Evolutionary conservation across 1,140 invertebrate species (phyloP).

Genomic region (Drosophila melanica): DNA sequence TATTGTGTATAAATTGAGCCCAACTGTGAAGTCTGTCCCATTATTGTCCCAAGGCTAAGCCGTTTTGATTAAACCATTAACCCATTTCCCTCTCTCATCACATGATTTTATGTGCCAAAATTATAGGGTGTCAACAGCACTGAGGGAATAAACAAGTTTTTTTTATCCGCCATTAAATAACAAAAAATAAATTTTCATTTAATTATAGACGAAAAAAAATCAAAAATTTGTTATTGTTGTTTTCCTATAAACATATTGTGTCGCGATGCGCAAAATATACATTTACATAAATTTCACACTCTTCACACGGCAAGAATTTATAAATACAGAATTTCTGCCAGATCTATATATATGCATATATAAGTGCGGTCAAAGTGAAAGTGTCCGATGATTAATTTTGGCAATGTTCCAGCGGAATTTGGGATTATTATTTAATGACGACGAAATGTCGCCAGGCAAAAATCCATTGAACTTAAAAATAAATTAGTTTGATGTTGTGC

Average conservation of each 20-base stretch:
- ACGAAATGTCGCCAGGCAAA: slow-evolving; percentile 67
- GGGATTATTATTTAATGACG: slow-evolving; percentile 81
- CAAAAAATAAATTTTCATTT: slow-evolving; percentile 57
- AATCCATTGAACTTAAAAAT: slow-evolving; percentile 51
- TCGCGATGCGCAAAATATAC: slow-evolving; percentile 42
- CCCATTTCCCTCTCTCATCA: slow-evolving; percentile 59
- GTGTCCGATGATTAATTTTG: slow-evolving; percentile 79
- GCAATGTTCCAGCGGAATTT: slow-evolving; percentile 69
- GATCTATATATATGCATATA: slow-evolving; percentile 4
- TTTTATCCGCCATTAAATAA: slow-evolving; percentile 2
- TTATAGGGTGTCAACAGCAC: slow-evolving; percentile 33
- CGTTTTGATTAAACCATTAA: slow-evolving; percentile 49
- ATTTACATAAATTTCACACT: slow-evolving; percentile 19
- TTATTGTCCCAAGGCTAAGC: slow-evolving; percentile 24
- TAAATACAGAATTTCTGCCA: slow-evolving; percentile 12
- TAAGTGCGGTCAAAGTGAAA: slow-evolving; percentile 73
- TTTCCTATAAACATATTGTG: slow-evolving; percentile 47
- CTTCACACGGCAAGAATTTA: slow-evolving; percentile 53
- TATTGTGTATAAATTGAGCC: not conserved
- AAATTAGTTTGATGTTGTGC: slow-evolving; percentile 51
- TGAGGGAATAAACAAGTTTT: slow-evolving; percentile 24
- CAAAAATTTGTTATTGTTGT: slow-evolving; percentile 50
- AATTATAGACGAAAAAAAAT: slow-evolving; percentile 34
- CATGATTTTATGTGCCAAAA: slow-evolving; percentile 40
- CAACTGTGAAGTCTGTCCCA: not conserved